Percentiles rank a stretch among this genome's conserved stretches.
phyloP scores from a whole-genome alignment of 2,113 vertebrate genomes.

The Sebastes fasciatus region DNA sequence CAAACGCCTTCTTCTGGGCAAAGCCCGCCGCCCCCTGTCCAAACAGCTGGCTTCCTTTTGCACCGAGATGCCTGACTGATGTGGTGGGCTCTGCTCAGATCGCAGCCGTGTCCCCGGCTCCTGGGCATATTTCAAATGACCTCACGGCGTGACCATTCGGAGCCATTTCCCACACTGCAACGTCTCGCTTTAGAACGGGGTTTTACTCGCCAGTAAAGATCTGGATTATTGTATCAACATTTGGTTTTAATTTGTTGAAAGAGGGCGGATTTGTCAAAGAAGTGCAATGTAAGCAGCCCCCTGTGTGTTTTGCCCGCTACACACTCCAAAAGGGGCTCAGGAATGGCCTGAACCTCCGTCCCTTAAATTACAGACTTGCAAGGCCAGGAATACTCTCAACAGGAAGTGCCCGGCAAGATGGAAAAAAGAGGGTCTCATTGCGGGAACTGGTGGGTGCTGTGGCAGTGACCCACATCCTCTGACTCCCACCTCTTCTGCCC shows the following conservation, averaged over 20 bases:
- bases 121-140: slow-evolving; percentile 59
- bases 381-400: slow-evolving; percentile 73
- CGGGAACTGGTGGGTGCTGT: slow-evolving; percentile 75
- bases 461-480: slow-evolving; percentile 79
- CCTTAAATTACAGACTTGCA: slow-evolving; percentile 74
- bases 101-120: slow-evolving; percentile 32
- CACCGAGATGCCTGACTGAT: slow-evolving; percentile 53
- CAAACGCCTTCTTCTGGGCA: slow-evolving; percentile 58
- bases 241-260: slow-evolving; percentile 73
- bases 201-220: slow-evolving; percentile 38
- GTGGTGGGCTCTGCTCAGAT: slow-evolving; percentile 53
- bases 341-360: slow-evolving; percentile 58
- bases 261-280: slow-evolving; percentile 62
- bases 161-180: slow-evolving; percentile 45
- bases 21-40: slow-evolving; percentile 50
- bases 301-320: slow-evolving; percentile 63
- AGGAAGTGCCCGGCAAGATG: slow-evolving; percentile 68
- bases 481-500: slow-evolving; percentile 32
- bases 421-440: slow-evolving; percentile 77
- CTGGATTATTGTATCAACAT: slow-evolving; percentile 71
- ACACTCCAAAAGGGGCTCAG: slow-evolving; percentile 66
- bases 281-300: slow-evolving; percentile 71
- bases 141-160: slow-evolving; percentile 56
- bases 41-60: slow-evolving; percentile 65
- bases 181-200: slow-evolving; percentile 35